phyloP scores from a whole-genome alignment of 2,797 vertebrate genomes.

The Syndactyla subalaris region DNA sequence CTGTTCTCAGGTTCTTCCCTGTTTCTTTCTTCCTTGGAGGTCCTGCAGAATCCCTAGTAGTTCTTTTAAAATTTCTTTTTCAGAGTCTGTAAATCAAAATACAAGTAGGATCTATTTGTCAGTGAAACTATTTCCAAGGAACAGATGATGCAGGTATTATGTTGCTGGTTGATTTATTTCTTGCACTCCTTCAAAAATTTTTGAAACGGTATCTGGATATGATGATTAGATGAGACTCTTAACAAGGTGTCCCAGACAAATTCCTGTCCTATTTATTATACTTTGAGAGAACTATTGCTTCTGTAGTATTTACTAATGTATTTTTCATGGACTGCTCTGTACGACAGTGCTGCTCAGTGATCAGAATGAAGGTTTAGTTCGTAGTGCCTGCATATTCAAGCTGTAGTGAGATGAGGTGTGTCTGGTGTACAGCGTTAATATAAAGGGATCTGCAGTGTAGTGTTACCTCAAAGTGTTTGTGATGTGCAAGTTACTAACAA shows the following conservation, averaged over 20 bases:
- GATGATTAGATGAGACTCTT: not conserved
- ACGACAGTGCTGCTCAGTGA: not conserved
- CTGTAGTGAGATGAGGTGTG: not conserved
- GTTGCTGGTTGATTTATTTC: not conserved
- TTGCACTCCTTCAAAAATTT: not conserved
- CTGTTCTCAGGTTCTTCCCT: not conserved
- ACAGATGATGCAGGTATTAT: not conserved
- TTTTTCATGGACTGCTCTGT: not conserved
- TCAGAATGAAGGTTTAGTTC: not conserved
- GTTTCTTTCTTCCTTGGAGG: not conserved
- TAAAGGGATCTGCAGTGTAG: not conserved
- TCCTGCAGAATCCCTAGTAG: not conserved
- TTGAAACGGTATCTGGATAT: not conserved
- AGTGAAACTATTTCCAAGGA: not conserved
- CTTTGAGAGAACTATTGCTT: not conserved
- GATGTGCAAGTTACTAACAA: not conserved
- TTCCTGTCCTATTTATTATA: not conserved
- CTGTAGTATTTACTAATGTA: not conserved
- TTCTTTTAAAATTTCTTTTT: not conserved
- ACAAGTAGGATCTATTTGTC: not conserved
- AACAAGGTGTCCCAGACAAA: not conserved
- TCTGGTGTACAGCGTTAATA: not conserved
- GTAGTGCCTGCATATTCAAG: not conserved
- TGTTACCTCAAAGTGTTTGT: not conserved
- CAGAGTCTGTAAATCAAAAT: not conserved